Evolutionary conservation across 2,797 vertebrate species (phyloP), one percentile per base, ranked within the genome.

Genomic region (Loris lydekkerianus): DNA sequence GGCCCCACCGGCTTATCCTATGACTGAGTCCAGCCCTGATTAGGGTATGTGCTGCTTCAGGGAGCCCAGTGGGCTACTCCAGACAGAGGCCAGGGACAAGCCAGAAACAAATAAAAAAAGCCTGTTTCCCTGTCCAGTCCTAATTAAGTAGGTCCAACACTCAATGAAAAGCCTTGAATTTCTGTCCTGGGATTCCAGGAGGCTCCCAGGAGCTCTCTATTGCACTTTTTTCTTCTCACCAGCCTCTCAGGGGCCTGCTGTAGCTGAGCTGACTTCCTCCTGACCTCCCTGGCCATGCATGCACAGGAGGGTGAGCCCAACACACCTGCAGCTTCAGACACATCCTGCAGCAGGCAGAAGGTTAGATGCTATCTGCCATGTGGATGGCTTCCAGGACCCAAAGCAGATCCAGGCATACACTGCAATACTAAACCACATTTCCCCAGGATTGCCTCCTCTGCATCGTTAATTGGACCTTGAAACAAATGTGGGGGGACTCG

Each of bases 181-280:
- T 77, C 86, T 77, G 29, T 80, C 27, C 31, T 77, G 25, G 43
- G 72, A 93, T 87, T 84, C 69, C 37, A 34, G 85, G 34, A 89
- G 49, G 7, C 23, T 14, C 82, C 10, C 49, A 6, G 29, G 86
- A 72, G 77, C 25, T 73, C 58, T 20, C 43, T 25, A 34, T 11
- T 21, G 27, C 37, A 25, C 56, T 21, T 83, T 20, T 4, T 82
- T 56, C 25, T 18, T 58, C 46, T 34, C 20, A 17, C 15, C 29
- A 61, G 34, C 67, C 7, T 76, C 82, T 70, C 27, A 31, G 61
- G 34, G 25, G 9, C 34, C 63, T 72, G 60, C 25, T 34, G 13
- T 18, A 15, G 77, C 29, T 2, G 0, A 91, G 21, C 1, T 72
- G 5, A 72, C 53, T 86, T 86, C 43, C 60, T 89, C 49, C n/a